Conservation (phyloP, 2,888 invertebrate species). For the Hanleya hanleyi region DNA sequence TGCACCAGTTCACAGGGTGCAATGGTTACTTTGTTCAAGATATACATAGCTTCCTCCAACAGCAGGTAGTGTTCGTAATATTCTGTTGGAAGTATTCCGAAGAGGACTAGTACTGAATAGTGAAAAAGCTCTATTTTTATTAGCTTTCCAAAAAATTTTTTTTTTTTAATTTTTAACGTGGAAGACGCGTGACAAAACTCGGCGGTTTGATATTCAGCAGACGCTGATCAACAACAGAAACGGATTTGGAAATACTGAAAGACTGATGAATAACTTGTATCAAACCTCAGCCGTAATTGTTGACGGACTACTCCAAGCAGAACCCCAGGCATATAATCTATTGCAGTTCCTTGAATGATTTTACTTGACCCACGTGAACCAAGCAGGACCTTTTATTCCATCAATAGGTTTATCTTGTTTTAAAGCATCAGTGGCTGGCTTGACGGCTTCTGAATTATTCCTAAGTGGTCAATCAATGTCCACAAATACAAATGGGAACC, state of each 20-base stretch:
- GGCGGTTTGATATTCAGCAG: conserved; percentile 29
- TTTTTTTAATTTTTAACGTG: conserved; percentile 27
- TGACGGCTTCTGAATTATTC: neutral
- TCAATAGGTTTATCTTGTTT: neutral
- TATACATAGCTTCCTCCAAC: conserved; percentile 31
- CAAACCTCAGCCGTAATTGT: conserved; percentile 31
- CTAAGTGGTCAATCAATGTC: conserved; percentile 18
- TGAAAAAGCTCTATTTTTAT: conserved; percentile 34
- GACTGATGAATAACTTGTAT: neutral
- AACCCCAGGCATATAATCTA: conserved; percentile 42
- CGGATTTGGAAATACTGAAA: conserved; percentile 19
- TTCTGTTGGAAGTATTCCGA: conserved; percentile 22
- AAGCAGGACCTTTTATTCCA: conserved; percentile 25
- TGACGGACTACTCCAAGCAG: conserved; percentile 34
- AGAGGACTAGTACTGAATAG: conserved; percentile 29
- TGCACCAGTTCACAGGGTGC: conserved; percentile 9
- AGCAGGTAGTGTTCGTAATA: conserved; percentile 31
- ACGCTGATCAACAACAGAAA: neutral
- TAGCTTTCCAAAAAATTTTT: conserved; percentile 35
- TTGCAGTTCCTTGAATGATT: conserved; percentile 17
- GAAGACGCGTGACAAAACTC: conserved; percentile 26
- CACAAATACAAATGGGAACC: conserved; percentile 21
- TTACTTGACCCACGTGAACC: neutral
- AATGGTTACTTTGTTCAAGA: conserved; percentile 15
- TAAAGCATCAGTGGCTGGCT: neutral